phyloP scores from a whole-genome alignment of 2,888 invertebrate species.

The Chymomyza caudatula region DNA sequence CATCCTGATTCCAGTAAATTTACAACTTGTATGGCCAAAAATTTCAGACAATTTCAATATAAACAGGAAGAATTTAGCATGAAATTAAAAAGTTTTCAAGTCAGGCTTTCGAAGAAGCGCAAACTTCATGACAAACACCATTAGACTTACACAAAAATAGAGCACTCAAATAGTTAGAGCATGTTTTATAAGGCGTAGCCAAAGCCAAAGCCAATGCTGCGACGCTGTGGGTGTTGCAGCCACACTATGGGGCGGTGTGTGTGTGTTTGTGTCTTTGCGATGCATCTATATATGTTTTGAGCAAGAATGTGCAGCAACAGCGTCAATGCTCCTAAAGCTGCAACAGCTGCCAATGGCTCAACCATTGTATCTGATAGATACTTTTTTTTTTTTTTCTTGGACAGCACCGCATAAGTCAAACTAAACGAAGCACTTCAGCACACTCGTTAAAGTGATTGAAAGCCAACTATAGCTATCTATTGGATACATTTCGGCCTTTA shows the following conservation, averaged over 20 bases:
- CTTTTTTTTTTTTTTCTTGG: slow-evolving; percentile 15
- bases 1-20: too few species aligned
- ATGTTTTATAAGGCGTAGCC: neutral
- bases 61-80: too few species aligned
- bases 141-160: neutral
- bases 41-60: too few species aligned
- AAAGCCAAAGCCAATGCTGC: neutral
- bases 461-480: slow-evolving; percentile 7
- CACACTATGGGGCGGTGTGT: neutral
- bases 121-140: too few species aligned
- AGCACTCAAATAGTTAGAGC: too few species aligned
- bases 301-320: slow-evolving; percentile 5
- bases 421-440: slow-evolving; percentile 9
- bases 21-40: too few species aligned
- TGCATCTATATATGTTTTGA: neutral
- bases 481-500: neutral
- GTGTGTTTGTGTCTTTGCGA: neutral
- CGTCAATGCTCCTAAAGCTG: neutral
- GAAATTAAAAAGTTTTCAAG: neutral
- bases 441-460: slow-evolving; percentile 54
- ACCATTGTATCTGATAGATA: slow-evolving; percentile 43
- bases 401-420: slow-evolving; percentile 42
- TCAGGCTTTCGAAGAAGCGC: neutral
- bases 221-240: neutral
- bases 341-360: slow-evolving; percentile 6